Conservation (phyloP, 2,797 vertebrate species). For the Schizothorax lantsangensis region DNA sequence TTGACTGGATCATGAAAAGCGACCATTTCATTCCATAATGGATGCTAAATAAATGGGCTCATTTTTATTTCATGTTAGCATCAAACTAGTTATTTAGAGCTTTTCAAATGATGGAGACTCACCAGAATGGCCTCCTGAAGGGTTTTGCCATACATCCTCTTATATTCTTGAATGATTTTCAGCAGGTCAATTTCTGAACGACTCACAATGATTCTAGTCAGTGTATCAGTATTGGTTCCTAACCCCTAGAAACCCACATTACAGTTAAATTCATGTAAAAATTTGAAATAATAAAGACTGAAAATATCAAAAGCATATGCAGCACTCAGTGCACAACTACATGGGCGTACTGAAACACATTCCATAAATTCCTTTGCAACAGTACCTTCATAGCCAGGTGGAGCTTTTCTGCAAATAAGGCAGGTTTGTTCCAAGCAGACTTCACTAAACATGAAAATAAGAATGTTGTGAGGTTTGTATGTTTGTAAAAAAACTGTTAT, state of each 20-base stretch:
- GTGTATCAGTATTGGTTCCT: conserved; percentile 78
- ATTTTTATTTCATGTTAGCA: neutral
- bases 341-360: neutral
- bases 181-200: conserved; percentile 90
- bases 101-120: conserved; percentile 55
- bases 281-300: neutral
- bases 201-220: conserved; percentile 89
- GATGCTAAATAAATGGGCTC: neutral
- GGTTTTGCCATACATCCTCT: conserved; percentile 74
- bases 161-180: conserved; percentile 85
- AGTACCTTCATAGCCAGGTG: conserved; percentile 87
- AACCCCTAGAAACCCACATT: conserved; percentile 72
- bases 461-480: neutral
- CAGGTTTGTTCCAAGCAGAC: conserved; percentile 85
- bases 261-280: neutral
- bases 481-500: neutral
- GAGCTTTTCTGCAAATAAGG: conserved; percentile 93
- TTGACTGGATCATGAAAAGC: neutral
- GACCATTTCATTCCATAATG: neutral
- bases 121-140: conserved; percentile 86
- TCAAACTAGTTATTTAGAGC: neutral
- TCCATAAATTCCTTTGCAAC: neutral
- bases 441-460: conserved; percentile 75
- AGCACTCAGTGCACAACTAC: neutral
- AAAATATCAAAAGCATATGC: neutral